phyloP scores from a whole-genome alignment of 2,113 vertebrate species.

The Kobus ellipsiprymnus region DNA sequence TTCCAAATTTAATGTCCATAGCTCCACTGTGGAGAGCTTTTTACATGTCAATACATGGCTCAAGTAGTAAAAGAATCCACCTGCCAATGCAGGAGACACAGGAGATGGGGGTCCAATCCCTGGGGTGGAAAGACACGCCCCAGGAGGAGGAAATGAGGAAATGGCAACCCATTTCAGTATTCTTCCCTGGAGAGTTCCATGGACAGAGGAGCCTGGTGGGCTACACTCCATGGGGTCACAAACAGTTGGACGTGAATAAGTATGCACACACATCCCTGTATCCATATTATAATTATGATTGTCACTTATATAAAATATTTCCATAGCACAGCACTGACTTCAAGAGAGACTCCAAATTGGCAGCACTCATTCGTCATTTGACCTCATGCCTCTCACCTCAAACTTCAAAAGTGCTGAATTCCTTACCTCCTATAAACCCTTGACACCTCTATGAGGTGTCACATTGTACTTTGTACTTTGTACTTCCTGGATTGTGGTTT shows the following conservation, averaged over 20 bases:
- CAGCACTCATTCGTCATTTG: neutral
- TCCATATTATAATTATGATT: neutral
- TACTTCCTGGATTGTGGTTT: neutral
- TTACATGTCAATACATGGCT: neutral
- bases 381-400: neutral
- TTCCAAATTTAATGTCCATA: neutral
- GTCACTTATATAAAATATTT: neutral
- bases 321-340: neutral
- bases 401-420: neutral
- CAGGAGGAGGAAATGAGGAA: neutral
- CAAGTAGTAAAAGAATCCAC: neutral
- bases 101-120: neutral
- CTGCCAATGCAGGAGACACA: neutral
- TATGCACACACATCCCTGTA: neutral
- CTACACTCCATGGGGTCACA: neutral
- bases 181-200: neutral
- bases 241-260: neutral
- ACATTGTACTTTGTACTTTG: neutral
- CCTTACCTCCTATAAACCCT: neutral
- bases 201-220: neutral
- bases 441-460: neutral
- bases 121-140: neutral
- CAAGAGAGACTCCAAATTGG: neutral
- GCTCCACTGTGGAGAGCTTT: neutral
- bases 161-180: neutral